Evolutionary conservation across 2,113 vertebrate species (phyloP), one percentile per base, ranked within the genome.

Genomic region (Carassius auratus): DNA sequence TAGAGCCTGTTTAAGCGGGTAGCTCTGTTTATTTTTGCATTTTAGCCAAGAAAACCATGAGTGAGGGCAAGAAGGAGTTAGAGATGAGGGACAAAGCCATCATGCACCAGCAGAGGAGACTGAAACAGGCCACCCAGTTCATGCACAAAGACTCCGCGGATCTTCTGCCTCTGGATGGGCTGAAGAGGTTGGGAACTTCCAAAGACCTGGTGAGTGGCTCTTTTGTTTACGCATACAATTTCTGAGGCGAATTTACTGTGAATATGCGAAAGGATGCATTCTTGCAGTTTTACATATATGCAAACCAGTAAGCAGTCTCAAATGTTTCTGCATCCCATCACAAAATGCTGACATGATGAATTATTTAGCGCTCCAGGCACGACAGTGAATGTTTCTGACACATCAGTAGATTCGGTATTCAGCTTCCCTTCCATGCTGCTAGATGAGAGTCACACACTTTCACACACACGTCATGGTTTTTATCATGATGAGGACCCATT

Each of bases 141-240:
- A 94, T 94, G 21, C 98, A 99, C 95, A 97, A 99, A 94, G 98
- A 99, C 94, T 99, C 98, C 0, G 98, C 98, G 12, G 98, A 99
- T 93, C 95, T 99, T 90, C 96, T 99, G 87, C 98, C 97, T 79
- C 95, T 99, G 94, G 97, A 99, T 0, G 96, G 97, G 48, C 95
- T 99, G 84, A 97, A 97, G 93, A 95, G 96, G 87, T 94, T 99
- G 30, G 97, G 97, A 71, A 98, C 97, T 9, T 96, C 97, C 90
- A 99, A 98, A 93, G 97, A 98, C 91, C 87, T 97, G 97, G 97
- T 99, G 92, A 98, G 97, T 94, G 76, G 26, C 75, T 52, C 45
- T 33, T 30, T 23, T 19, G 62, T 23, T 5, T 5, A n/a, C 55
- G 5, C 15, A 12, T 4, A 3, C 26, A n/a, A 78, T 48, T 5